phyloP scores from a whole-genome alignment of 2,797 vertebrate genomes.

The Eremophila alpestris region DNA sequence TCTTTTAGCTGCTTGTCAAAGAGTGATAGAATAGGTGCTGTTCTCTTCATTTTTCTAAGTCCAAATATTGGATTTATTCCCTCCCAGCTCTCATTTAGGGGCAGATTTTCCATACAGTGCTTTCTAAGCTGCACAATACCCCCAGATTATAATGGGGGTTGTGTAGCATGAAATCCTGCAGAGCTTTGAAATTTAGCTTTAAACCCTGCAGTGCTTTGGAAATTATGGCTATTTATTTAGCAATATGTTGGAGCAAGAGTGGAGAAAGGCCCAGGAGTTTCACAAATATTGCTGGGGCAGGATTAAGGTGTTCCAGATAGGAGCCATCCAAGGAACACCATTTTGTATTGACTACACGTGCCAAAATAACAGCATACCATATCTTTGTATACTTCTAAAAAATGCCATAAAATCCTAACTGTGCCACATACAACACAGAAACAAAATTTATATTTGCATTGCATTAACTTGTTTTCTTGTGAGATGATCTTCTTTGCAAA shows the following conservation, averaged over 20 bases:
- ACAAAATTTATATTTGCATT: background rate
- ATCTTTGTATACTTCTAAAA: background rate
- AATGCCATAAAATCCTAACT: background rate
- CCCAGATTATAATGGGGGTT: background rate
- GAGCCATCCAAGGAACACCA: background rate
- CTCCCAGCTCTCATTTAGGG: background rate
- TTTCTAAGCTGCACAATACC: background rate
- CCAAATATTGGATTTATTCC: background rate
- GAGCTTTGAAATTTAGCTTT: background rate
- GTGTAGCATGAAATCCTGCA: background rate
- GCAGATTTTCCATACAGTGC: background rate
- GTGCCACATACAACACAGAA: background rate
- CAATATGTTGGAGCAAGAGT: background rate
- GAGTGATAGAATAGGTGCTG: background rate
- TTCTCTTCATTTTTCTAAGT: background rate
- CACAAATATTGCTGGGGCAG: background rate
- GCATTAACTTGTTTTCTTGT: background rate
- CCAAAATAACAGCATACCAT: background rate
- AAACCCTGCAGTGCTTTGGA: slow-evolving; percentile 9
- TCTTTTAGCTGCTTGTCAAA: background rate
- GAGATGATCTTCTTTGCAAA: background rate
- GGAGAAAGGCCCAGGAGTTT: background rate
- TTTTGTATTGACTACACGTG: background rate
- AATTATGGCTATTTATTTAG: background rate
- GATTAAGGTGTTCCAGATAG: background rate